Conservation (phyloP, 2,113 vertebrate species). For the Pseudolaguvia tuberculata region DNA sequence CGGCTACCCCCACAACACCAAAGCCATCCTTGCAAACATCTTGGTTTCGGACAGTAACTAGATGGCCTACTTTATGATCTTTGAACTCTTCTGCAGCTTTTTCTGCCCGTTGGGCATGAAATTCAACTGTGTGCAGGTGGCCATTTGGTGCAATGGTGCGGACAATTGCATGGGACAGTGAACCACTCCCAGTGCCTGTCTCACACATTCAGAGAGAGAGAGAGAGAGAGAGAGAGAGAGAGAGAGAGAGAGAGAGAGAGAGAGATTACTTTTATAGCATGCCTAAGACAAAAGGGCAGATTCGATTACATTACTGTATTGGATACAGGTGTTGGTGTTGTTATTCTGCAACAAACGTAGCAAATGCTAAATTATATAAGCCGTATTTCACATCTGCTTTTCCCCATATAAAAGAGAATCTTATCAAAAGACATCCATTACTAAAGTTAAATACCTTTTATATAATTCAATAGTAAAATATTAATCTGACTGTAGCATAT, state of each 20-base stretch:
- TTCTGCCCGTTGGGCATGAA: constrained; percentile 88
- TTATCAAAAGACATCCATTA: not conserved
- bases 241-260: not conserved
- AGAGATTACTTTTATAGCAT: constrained; percentile 28
- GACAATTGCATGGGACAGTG: constrained; percentile 91
- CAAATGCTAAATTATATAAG: not conserved
- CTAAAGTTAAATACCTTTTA: not conserved
- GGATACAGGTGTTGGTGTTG: not conserved
- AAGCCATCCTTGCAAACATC: constrained; percentile 94
- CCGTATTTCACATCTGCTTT: not conserved
- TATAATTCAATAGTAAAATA: too few species aligned
- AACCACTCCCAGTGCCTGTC: constrained; percentile 91
- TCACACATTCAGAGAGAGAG: constrained; percentile 21
- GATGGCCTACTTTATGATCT: constrained; percentile 80
- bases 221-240: not conserved
- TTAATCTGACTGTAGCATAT: not conserved
- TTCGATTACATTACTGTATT: not conserved
- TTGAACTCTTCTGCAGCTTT: constrained; percentile 84
- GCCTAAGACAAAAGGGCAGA: too few species aligned
- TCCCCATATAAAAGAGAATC: not conserved
- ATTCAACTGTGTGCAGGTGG: constrained; percentile 93
- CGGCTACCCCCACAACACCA: constrained; percentile 77
- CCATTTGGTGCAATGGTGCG: constrained; percentile 88
- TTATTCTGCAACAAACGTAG: not conserved
- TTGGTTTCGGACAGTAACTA: constrained; percentile 90